A percentile compares a stretch with the other conserved stretches of the same genome.
These are phyloP conservation scores for Epirrhoe tristata DNA, from an alignment of 2,888 invertebrate genomes.

Conservation along the genomic window DNA sequence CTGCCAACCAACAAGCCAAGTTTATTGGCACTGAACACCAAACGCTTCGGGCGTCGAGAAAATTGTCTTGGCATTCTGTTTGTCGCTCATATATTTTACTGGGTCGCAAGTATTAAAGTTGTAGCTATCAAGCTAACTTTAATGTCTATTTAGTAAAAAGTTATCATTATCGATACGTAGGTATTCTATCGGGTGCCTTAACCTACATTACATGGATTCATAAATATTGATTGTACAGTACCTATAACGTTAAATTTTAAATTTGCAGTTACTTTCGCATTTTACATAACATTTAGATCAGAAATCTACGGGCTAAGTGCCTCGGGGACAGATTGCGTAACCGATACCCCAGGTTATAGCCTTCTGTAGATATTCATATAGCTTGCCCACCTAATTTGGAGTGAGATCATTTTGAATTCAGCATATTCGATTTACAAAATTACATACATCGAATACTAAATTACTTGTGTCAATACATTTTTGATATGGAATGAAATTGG, in stretches of 20 bases:
- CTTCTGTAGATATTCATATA: constrained; percentile 22
- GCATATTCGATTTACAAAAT: constrained; percentile 15
- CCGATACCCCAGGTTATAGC: constrained; percentile 25
- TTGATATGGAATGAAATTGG: not conserved
- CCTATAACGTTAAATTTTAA: constrained; percentile 30
- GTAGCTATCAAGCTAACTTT: constrained; percentile 8
- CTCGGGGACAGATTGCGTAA: constrained; percentile 32
- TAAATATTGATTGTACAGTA: not conserved
- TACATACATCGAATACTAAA: not conserved
- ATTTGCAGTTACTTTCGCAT: constrained; percentile 28
- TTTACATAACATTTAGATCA: constrained; percentile 39
- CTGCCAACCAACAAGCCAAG: constrained; percentile 27
- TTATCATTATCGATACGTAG: not conserved
- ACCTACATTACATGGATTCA: not conserved
- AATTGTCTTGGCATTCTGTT: constrained; percentile 27
- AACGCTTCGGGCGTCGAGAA: constrained; percentile 30
- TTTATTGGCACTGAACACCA: constrained; percentile 28
- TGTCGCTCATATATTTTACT: constrained; percentile 21
- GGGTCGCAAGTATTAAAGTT: constrained; percentile 9
- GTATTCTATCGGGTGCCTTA: not conserved
- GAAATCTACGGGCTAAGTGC: constrained; percentile 38
- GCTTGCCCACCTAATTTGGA: constrained; percentile 22
- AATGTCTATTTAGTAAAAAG: not conserved
- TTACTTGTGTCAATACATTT: not conserved
- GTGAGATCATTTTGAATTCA: constrained; percentile 9